These are phyloP conservation scores for Phymanthus crucifer DNA, from an alignment of 92 coral and sea anemone species.

Conservation along the genomic window DNA sequence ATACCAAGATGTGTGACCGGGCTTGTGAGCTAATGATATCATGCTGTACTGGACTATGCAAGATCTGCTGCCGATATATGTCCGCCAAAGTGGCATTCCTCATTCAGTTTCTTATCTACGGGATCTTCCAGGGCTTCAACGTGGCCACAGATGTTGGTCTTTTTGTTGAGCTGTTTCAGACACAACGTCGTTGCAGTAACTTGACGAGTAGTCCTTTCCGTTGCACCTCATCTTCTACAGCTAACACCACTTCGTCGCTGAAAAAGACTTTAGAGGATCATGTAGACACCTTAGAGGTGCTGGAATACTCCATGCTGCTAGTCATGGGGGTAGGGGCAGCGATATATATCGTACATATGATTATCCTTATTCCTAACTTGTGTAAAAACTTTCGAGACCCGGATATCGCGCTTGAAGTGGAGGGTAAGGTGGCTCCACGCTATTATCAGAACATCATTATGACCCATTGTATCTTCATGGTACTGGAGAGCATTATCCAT, in stretches of 20 bases:
- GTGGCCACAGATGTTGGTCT: conserved; percentile 72
- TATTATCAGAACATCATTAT: conserved; percentile 68
- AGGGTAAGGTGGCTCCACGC: conserved; percentile 49
- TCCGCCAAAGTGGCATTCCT: conserved; percentile 57
- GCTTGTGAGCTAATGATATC: conserved; percentile 60
- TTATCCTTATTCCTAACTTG: conserved; percentile 68
- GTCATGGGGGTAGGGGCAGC: conserved; percentile 62
- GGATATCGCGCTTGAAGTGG: conserved; percentile 63
- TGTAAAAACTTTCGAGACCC: conserved; percentile 69
- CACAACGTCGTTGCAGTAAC: conserved; percentile 54
- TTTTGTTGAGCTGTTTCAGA: conserved; percentile 63
- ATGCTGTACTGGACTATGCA: conserved; percentile 51
- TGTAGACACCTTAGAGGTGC: conserved; percentile 47
- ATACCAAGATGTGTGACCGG: conserved; percentile 49
- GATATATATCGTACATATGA: conserved; percentile 67
- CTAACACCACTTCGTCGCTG: conserved; percentile 7
- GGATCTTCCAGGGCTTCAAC: conserved; percentile 73
- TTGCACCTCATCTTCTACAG: conserved; percentile 31
- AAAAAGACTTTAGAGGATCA: conserved; percentile 47
- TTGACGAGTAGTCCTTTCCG: conserved; percentile 40
- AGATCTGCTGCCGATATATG: conserved; percentile 59
- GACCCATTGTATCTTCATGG: conserved; percentile 77
- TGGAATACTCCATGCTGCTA: conserved; percentile 66
- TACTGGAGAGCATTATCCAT: conserved; percentile 72
- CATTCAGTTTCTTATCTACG: conserved; percentile 68